These are phyloP conservation scores for Oscheius myriophilus DNA, from an alignment of 2,888 invertebrate species.

Conservation along the genomic window DNA sequence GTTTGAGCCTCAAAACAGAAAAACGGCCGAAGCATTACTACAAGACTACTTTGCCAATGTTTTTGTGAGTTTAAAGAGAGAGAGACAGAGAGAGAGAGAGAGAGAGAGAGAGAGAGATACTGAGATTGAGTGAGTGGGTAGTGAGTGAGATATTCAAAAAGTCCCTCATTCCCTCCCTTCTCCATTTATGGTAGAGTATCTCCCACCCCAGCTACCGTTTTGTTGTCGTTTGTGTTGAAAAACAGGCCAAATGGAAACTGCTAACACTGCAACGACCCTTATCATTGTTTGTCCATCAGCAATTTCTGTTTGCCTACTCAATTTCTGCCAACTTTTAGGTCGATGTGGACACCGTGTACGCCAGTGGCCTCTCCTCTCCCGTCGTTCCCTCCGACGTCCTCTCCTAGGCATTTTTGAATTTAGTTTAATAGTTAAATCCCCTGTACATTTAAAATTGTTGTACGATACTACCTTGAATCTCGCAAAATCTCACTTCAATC, in stretches of 20 bases:
- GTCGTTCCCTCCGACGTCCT: background rate
- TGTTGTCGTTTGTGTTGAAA: background rate
- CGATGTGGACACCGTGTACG: conserved; percentile 25
- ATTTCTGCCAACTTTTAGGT: conserved; percentile 13
- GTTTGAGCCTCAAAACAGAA: conserved; percentile 82
- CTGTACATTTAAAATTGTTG: too few relatives aligned
- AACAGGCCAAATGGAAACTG: background rate
- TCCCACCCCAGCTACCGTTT: background rate
- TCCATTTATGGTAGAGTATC: background rate
- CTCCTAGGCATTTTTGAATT: background rate
- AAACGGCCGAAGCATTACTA: conserved; percentile 80
- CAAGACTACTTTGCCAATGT: conserved; percentile 80
- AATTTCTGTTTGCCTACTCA: conserved; percentile 12
- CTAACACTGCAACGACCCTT: background rate
- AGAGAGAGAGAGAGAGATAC: background rate
- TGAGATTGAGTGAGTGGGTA: background rate
- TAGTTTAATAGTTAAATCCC: too few relatives aligned
- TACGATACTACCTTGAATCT: too few relatives aligned
- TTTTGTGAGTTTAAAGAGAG: conserved; percentile 12
- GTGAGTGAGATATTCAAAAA: background rate
- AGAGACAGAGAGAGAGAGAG: background rate
- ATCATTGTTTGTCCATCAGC: background rate
- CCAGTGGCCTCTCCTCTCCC: conserved; percentile 19
- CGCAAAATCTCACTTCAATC: too few relatives aligned
- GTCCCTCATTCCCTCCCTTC: background rate